These are phyloP conservation scores for Cyanoderma ruficeps DNA, from an alignment of 2,113 vertebrate genomes.

Conservation along the genomic window DNA sequence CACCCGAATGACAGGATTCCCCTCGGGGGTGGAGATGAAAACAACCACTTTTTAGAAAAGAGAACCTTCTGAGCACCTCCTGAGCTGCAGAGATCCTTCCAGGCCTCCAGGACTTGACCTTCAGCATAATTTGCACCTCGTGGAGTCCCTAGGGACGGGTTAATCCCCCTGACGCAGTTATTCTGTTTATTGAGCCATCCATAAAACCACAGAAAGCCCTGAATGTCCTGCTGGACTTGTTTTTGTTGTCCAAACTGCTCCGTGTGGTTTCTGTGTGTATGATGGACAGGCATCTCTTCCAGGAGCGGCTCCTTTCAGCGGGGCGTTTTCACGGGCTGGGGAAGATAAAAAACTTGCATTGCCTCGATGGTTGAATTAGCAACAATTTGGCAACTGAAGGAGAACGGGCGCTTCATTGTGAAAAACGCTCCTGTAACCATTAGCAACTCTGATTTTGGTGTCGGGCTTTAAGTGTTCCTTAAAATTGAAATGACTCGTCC, in stretches of 20 bases:
- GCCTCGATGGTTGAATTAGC: not conserved
- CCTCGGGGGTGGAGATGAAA: not conserved
- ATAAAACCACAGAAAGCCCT: not conserved
- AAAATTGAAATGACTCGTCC: not conserved
- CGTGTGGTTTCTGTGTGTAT: not conserved
- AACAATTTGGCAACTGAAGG: not conserved
- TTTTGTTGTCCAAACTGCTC: not conserved
- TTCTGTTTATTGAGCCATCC: not conserved
- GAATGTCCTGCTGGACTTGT: not conserved
- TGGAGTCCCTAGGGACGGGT: not conserved
- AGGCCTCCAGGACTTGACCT: not conserved
- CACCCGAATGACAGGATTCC: not conserved
- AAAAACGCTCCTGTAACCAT: conserved; percentile 11
- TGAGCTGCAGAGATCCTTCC: not conserved
- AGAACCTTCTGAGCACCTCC: not conserved
- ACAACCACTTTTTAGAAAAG: not conserved
- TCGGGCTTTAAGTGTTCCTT: not conserved
- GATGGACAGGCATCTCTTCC: not conserved
- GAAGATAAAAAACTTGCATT: not conserved
- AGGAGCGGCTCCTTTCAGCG: not conserved
- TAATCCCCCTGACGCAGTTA: not conserved
- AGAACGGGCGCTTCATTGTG: not conserved
- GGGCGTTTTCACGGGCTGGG: not conserved
- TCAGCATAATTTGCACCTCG: not conserved
- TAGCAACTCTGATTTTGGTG: conserved; percentile 14